Conservation (phyloP, 23 tunicate genomes). For the Styela clava region DNA sequence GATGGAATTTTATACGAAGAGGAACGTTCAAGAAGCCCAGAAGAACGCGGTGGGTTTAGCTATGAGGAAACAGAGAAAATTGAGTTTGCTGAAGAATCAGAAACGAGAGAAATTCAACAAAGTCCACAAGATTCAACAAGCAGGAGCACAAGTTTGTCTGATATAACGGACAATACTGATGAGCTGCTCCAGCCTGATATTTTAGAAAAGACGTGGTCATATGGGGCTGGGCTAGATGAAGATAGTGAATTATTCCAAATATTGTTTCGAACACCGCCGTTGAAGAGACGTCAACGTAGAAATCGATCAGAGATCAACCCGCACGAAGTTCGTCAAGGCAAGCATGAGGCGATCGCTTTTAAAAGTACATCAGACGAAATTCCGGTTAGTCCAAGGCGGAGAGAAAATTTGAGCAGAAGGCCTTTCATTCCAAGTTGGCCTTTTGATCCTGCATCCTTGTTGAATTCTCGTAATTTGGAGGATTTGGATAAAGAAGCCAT, state of each 20-base stretch:
- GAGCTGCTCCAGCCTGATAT: slow-evolving; percentile 63
- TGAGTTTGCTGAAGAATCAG: slow-evolving; percentile 7
- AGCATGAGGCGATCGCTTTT: slow-evolving; percentile 28
- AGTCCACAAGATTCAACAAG: slow-evolving; percentile 25
- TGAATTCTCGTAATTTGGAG: slow-evolving; percentile 35
- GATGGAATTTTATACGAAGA: slow-evolving; percentile 21
- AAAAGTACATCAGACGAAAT: slow-evolving; percentile 5
- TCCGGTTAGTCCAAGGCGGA: slow-evolving; percentile 49
- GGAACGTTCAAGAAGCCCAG: background rate
- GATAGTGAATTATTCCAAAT: slow-evolving; percentile 39
- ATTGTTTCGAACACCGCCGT: slow-evolving; percentile 46
- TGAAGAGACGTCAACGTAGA: slow-evolving; percentile 31
- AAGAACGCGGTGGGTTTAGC: background rate
- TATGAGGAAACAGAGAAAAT: slow-evolving; percentile 43
- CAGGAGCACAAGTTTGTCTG: slow-evolving; percentile 38
- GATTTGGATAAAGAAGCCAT: slow-evolving; percentile 67
- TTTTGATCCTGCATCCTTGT: slow-evolving; percentile 61
- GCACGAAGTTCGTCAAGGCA: background rate
- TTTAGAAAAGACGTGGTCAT: slow-evolving; percentile 57
- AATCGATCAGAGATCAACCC: slow-evolving; percentile 15
- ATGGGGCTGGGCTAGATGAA: slow-evolving; percentile 27
- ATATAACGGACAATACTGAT: slow-evolving; percentile 71
- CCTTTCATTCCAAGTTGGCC: slow-evolving; percentile 89
- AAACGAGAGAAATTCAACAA: background rate
- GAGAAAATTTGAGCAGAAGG: slow-evolving; percentile 13